Evolutionary conservation across 2,888 invertebrate species (phyloP), one percentile per base, ranked within the genome.

Genomic region (Archaeoteleia sp.): DNA sequence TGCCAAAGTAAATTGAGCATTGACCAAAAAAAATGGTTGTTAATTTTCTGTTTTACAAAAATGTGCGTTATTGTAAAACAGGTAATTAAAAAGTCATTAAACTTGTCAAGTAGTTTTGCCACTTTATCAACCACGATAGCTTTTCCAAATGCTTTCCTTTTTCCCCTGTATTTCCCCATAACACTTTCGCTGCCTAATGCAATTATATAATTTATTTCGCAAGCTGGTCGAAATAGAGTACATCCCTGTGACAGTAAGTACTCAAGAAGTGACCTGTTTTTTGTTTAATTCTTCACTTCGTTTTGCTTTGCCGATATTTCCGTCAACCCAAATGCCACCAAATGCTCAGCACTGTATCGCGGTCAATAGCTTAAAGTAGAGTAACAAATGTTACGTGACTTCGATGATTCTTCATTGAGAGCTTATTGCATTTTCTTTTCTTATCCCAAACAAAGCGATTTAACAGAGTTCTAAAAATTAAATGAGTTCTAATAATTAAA

Each of bases 201-300:
- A 71, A 74, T 74, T 79, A 75, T 80, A 78, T 78, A 74, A 79
- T 80, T 85, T 85, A 78, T 74, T 75, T 86, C 86, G 82, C 89
- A 89, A 91, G 91, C 90, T 90, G 88, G 88, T 89, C 87, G 89
- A 90, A 88, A 89, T 90, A 87, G 89, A 89, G 85, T 89, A 89
- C 82, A 82, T 86, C 75, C 82, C 84, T 75, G 83, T 84, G 79
- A 85, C 85, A 81, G 86, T 86, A 86, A 86, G 86, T 86, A 85
- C 79, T 81, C 79, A 73, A 74, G 71, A 70, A 72, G 25, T 65
- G 61, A 51, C 63, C 58, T 45, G 39, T 53, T 48, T 49, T 13
- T 35, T 29, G 54, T 61, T 32, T 48, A 53, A 63, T 35, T 55
- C 45, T 39, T 8, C 34, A 71, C 49, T 66, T 74, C 73, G 71